phyloP scores from a whole-genome alignment of 1,140 invertebrate genomes.

The Rhyzopertha dominica region DNA sequence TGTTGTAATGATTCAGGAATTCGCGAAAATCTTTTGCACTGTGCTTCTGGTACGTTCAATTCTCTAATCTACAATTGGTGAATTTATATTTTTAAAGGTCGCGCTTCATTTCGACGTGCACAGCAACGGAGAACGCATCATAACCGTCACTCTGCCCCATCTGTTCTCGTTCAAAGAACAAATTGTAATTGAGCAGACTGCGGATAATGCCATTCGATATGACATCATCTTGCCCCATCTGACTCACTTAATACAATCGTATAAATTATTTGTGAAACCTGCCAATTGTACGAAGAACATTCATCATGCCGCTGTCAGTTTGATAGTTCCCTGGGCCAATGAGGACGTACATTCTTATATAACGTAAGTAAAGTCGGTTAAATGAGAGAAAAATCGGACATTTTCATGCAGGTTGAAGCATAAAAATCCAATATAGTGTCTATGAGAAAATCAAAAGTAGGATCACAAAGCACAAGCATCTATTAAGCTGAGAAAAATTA shows the following conservation, averaged over 20 bases:
- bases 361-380: conserved; percentile 53
- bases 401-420: neutral
- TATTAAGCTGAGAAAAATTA: no score
- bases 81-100: no score
- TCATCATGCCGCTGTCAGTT: conserved; percentile 55
- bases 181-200: conserved; percentile 49
- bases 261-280: conserved; percentile 54
- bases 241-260: conserved; percentile 55
- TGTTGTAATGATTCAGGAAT: no score
- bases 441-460: no score
- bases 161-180: conserved; percentile 41
- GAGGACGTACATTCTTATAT: conserved; percentile 56
- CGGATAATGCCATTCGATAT: conserved; percentile 53
- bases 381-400: conserved; percentile 2
- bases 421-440: no score
- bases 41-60: no score
- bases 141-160: conserved; percentile 51
- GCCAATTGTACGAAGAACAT: conserved; percentile 43
- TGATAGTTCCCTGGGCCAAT: conserved; percentile 61
- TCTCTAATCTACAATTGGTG: no score
- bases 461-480: no score
- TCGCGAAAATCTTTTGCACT: no score
- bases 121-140: conserved; percentile 50
- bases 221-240: conserved; percentile 54
- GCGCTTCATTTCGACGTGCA: conserved; percentile 62